Evolutionary conservation across 2,113 vertebrate species (phyloP), one percentile per base, ranked within the genome.

Genomic region (Centrocercus urophasianus): DNA sequence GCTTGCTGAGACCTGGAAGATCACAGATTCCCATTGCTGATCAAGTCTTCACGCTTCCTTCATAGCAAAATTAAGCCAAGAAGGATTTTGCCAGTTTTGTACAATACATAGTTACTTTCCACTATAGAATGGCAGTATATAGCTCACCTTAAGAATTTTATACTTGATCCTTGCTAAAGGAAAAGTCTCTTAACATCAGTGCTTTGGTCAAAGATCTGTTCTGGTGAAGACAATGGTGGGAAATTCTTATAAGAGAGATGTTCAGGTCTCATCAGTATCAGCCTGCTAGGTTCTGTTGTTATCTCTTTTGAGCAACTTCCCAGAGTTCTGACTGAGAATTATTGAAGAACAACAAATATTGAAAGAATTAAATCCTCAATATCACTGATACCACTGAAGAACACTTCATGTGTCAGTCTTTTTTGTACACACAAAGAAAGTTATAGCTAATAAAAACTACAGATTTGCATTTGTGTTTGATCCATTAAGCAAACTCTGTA

Each of bases 1-100:
- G 73, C n/a, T 60, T 76, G 70, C 13, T 10, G 69, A 79, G 81
- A 36, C n/a, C 40, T 69, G 86, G 43, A 36, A 38, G 69, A 82
- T 64, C 38, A 86, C 69, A 86, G 72, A 90, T 72, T 90, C 54
- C 73, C 78, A 32, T 27, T 69, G 52, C 54, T 84, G 36, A 84
- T 16, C 52, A 72, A 69, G 47, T 36, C 52, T 81, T 83, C 67
- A 43, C 30, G 28, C 38, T 72, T 90, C 13, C 63, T 61, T 65
- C 43, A 72, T 0, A 52, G 20, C 6, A 36, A 60, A 67, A 83
- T 84, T 71, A 60, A 65, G 38, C 36, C 78, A 75, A 74, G 47
- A 67, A 73, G 50, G 18, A 60, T 50, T 84, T 65, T 86, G 38
- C 30, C 72, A 54, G 27, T 8, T 54, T 54, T 13, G 9, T 10